A percentile compares a stretch with the other conserved stretches of the same genome.
These are phyloP conservation scores for Cydia fagiglandana DNA, from an alignment of 1,140 invertebrate species.

Conservation along the genomic window DNA sequence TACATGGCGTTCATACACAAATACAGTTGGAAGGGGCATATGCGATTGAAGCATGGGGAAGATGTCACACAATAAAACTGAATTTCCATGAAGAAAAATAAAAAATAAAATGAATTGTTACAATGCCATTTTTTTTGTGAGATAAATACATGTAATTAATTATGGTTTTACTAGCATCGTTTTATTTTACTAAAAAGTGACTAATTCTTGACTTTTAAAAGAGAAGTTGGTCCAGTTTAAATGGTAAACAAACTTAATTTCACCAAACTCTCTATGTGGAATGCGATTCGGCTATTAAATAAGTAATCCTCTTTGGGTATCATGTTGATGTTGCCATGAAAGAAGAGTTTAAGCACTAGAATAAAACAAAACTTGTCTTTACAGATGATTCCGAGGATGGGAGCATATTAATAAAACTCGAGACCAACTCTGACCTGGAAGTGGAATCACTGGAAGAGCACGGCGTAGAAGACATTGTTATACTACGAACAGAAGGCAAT, in stretches of 20 bases:
- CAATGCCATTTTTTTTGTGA: no score
- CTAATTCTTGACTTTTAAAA: no score
- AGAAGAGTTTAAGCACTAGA: background rate
- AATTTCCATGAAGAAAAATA: background rate
- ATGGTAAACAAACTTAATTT: no score
- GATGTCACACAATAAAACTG: conserved; percentile 37
- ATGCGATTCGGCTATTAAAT: background rate
- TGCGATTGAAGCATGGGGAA: conserved; percentile 60
- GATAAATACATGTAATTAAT: no score
- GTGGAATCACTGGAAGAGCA: conserved; percentile 32
- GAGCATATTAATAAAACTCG: background rate
- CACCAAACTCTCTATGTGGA: background rate
- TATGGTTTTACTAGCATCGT: no score
- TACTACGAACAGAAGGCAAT: conserved; percentile 2
- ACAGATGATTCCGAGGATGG: conserved; percentile 1
- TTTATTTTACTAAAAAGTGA: no score
- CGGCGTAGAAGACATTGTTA: conserved; percentile 12
- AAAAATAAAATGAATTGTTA: no score
- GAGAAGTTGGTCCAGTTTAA: no score
- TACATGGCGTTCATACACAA: conserved; percentile 65
- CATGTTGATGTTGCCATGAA: no score
- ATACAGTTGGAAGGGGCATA: conserved; percentile 63
- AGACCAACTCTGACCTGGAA: conserved; percentile 11
- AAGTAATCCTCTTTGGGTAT: background rate
- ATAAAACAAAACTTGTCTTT: conserved; percentile 19